Evolutionary conservation across 2,888 invertebrate species (phyloP).

Genomic region (Neoascia interrupta): DNA sequence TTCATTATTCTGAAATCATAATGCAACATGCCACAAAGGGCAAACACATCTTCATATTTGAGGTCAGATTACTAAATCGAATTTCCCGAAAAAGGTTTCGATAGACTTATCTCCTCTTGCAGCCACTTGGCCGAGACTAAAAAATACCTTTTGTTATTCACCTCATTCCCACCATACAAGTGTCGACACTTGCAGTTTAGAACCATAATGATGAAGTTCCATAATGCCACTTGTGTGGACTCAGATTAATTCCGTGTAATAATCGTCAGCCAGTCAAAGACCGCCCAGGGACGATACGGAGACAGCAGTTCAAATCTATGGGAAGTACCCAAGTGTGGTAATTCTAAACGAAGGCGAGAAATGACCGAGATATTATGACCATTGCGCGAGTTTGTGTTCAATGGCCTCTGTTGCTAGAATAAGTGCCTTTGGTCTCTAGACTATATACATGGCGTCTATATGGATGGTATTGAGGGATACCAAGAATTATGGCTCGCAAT

Average conservation of each 20-base stretch:
- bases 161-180: conserved; percentile 54
- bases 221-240: conserved; percentile 58
- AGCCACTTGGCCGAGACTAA: conserved; percentile 34
- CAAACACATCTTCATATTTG: conserved; percentile 5
- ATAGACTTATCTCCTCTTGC: conserved; percentile 44
- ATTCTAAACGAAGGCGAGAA: conserved; percentile 40
- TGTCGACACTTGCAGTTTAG: conserved; percentile 40
- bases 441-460: no score
- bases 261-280: conserved; percentile 51
- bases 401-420: conserved; percentile 60
- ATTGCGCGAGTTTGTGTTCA: conserved; percentile 50
- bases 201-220: conserved; percentile 28
- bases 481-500: conserved; percentile 44
- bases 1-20: no score
- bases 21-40: conserved; percentile 51
- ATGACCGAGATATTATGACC: no score
- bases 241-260: conserved; percentile 68
- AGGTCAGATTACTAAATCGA: conserved; percentile 41
- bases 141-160: not conserved
- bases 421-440: no score
- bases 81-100: conserved; percentile 40
- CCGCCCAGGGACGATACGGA: conserved; percentile 49
- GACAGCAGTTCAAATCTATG: conserved; percentile 27
- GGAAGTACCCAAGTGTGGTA: conserved; percentile 52
- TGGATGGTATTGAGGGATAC: no score